phyloP scores from a whole-genome alignment of 2,888 invertebrate species.

The Sinohyriopsis cumingii region DNA sequence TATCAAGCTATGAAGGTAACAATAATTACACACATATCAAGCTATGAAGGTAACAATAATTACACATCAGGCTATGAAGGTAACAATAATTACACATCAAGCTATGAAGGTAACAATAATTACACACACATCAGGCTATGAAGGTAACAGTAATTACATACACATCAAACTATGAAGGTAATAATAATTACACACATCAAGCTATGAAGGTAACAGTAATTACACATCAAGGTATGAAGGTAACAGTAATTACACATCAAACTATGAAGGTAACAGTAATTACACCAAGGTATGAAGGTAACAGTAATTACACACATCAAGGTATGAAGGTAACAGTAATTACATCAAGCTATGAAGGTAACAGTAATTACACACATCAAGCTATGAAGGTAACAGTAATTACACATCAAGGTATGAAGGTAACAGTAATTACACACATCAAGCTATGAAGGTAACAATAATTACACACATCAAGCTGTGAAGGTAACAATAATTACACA shows the following conservation, averaged over 20 bases:
- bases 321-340: slow-evolving; percentile 58
- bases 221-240: too few species aligned
- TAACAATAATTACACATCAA: slow-evolving; percentile 78
- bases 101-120: slow-evolving; percentile 59
- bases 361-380: slow-evolving; percentile 77
- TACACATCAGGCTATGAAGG: slow-evolving; percentile 77
- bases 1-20: slow-evolving; percentile 75
- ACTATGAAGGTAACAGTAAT: slow-evolving; percentile 58
- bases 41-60: slow-evolving; percentile 59
- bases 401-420: slow-evolving; percentile 78
- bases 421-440: slow-evolving; percentile 77
- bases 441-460: slow-evolving; percentile 62
- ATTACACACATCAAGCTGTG: slow-evolving; percentile 77
- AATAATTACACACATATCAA: slow-evolving; percentile 79
- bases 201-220: slow-evolving; percentile 58
- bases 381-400: slow-evolving; percentile 58
- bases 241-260: too few species aligned
- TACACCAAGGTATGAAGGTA: slow-evolving; percentile 75
- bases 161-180: slow-evolving; percentile 77
- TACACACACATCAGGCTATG: slow-evolving; percentile 78
- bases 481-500: slow-evolving; percentile 61
- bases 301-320: slow-evolving; percentile 77
- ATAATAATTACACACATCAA: slow-evolving; percentile 78
- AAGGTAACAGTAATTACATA: slow-evolving; percentile 69
- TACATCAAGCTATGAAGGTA: slow-evolving; percentile 75